These are phyloP conservation scores for Pristionchus maxplancki DNA, from an alignment of 2,888 invertebrate species.

Conservation along the genomic window DNA sequence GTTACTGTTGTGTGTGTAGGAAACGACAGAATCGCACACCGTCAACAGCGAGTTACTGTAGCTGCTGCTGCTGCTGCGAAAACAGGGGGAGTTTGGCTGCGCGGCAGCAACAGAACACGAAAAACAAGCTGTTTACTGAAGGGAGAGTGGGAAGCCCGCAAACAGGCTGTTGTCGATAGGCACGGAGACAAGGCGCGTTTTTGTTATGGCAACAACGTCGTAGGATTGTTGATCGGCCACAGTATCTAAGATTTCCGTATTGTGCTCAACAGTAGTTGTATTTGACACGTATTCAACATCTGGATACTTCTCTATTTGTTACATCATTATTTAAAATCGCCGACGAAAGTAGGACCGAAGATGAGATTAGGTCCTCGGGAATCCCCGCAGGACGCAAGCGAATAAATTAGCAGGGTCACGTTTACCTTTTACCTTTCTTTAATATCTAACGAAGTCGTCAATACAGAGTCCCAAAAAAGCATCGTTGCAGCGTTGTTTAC, in stretches of 20 bases:
- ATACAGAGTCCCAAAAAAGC: too few relatives aligned
- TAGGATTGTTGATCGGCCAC: background rate
- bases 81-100: background rate
- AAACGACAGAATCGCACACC: background rate
- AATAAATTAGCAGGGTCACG: too few relatives aligned
- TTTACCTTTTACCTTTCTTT: too few relatives aligned
- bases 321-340: too few relatives aligned
- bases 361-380: too few relatives aligned
- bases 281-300: too few relatives aligned
- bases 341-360: too few relatives aligned
- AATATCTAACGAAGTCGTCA: too few relatives aligned
- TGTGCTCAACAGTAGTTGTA: too few relatives aligned
- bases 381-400: too few relatives aligned
- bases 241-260: too few relatives aligned
- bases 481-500: background rate
- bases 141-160: background rate
- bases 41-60: background rate
- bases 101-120: background rate
- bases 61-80: background rate
- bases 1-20: background rate
- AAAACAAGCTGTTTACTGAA: background rate
- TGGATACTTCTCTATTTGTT: too few relatives aligned
- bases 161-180: background rate
- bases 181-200: background rate
- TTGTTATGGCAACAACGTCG: background rate